Conservation (phyloP, 2,888 invertebrate genomes). For the Melolontha melolontha region DNA sequence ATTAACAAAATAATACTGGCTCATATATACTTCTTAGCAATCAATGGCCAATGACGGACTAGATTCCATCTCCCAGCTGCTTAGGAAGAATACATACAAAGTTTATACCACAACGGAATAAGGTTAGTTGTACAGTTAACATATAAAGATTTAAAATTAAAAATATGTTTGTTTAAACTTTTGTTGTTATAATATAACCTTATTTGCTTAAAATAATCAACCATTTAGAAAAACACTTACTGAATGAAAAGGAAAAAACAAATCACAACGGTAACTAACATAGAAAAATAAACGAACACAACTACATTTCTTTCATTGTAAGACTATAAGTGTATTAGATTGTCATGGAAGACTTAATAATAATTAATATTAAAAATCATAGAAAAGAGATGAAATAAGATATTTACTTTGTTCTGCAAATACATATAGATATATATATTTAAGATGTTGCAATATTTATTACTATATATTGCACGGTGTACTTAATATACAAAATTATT, state of each 20-base stretch:
- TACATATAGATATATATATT: constrained; percentile 10
- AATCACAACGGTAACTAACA: constrained; percentile 19
- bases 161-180: no score
- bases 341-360: constrained; percentile 26
- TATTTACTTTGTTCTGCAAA: constrained; percentile 13
- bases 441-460: constrained; percentile 5
- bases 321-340: background rate
- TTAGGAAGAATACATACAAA: constrained; percentile 36
- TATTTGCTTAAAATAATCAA: background rate
- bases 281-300: background rate
- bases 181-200: no score
- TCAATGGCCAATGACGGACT: constrained; percentile 62
- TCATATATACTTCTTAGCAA: constrained; percentile 60
- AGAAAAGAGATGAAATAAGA: constrained; percentile 7
- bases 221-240: no score
- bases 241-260: background rate
- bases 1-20: constrained; percentile 61
- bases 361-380: no score
- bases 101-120: no score
- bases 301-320: background rate
- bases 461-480: constrained; percentile 25
- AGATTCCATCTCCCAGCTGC: constrained; percentile 62
- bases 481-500: constrained; percentile 28
- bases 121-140: no score
- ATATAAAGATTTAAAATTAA: no score